Evolutionary conservation across 2,113 vertebrate species (phyloP).

Genomic region (Eublepharis macularius): DNA sequence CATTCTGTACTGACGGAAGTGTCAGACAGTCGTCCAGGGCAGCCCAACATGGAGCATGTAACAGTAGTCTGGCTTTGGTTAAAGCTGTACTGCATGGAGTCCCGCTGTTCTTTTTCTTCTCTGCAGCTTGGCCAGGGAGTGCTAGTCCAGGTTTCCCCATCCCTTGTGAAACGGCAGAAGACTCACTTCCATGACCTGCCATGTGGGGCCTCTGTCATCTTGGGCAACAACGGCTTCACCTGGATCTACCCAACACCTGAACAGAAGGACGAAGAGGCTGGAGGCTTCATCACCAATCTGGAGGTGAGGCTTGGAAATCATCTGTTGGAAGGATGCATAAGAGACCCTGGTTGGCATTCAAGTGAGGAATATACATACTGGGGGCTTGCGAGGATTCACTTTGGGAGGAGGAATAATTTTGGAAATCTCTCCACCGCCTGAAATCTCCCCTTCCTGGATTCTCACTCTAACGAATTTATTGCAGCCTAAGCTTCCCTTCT

Average conservation of each 20-base stretch:
- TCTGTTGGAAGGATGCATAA: accelerated
- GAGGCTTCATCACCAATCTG: conserved; percentile 86
- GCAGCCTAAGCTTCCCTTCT: too few species aligned
- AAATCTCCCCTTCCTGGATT: too few species aligned
- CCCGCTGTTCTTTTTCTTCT: background rate
- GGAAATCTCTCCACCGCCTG: too few species aligned
- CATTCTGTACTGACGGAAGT: too few species aligned
- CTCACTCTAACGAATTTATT: too few species aligned
- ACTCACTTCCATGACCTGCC: conserved; percentile 96
- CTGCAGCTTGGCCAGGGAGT: conserved; percentile 91
- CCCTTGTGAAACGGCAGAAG: conserved; percentile 94
- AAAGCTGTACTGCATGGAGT: too few species aligned
- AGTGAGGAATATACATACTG: too few species aligned
- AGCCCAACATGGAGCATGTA: too few species aligned
- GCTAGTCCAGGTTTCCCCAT: conserved; percentile 91
- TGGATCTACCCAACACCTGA: conserved; percentile 92
- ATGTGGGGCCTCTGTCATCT: conserved; percentile 91
- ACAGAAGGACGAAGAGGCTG: conserved; percentile 88
- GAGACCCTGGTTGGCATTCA: background rate
- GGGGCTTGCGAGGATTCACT: too few species aligned
- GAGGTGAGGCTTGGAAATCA: conserved; percentile 75
- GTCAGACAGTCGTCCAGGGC: too few species aligned
- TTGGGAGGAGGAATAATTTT: too few species aligned
- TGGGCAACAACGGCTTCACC: conserved; percentile 94
- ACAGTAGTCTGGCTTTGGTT: too few species aligned